phyloP scores from a whole-genome alignment of 1,140 invertebrate genomes.

The Drosophila tsacasi region DNA sequence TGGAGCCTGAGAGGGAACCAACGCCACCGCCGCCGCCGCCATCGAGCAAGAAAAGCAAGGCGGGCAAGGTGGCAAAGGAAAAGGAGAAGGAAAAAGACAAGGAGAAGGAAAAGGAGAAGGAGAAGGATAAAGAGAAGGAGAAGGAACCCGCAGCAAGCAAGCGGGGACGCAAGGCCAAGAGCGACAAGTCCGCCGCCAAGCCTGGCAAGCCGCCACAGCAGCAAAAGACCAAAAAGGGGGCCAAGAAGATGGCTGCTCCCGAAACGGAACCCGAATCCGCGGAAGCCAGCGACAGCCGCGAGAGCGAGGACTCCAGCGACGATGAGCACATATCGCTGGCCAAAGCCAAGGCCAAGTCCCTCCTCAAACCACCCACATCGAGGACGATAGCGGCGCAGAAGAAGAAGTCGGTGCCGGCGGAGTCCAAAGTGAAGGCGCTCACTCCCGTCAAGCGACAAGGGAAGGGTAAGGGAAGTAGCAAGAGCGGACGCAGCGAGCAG shows the following conservation, averaged over 20 bases:
- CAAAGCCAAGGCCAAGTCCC: constrained; percentile 60
- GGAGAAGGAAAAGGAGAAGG: constrained; percentile 46
- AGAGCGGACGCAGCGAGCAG: constrained; percentile 25
- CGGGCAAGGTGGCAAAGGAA: constrained; percentile 58
- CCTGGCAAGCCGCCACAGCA: constrained; percentile 55
- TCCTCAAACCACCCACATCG: constrained; percentile 59
- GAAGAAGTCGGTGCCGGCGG: constrained; percentile 66
- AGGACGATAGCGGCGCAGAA: constrained; percentile 74
- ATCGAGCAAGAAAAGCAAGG: constrained; percentile 59
- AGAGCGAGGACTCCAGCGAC: constrained; percentile 48
- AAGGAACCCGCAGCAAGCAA: constrained; percentile 29
- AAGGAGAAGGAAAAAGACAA: constrained; percentile 53
- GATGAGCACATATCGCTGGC: constrained; percentile 60
- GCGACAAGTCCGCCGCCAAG: constrained; percentile 48
- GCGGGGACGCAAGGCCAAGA: constrained; percentile 55
- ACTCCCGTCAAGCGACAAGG: constrained; percentile 58
- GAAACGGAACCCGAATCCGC: constrained; percentile 57
- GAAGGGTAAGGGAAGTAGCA: constrained; percentile 54
- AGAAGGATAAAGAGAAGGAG: constrained; percentile 42
- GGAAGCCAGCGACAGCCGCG: constrained; percentile 38
- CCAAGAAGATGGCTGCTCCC: constrained; percentile 46
- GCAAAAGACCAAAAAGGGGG: constrained; percentile 71
- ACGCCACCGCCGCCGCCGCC: constrained; percentile 60
- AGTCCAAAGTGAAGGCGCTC: constrained; percentile 67
- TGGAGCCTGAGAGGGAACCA: constrained; percentile 71